Conservation (phyloP, 1,140 invertebrate genomes). For the Drosophila hydei region DNA sequence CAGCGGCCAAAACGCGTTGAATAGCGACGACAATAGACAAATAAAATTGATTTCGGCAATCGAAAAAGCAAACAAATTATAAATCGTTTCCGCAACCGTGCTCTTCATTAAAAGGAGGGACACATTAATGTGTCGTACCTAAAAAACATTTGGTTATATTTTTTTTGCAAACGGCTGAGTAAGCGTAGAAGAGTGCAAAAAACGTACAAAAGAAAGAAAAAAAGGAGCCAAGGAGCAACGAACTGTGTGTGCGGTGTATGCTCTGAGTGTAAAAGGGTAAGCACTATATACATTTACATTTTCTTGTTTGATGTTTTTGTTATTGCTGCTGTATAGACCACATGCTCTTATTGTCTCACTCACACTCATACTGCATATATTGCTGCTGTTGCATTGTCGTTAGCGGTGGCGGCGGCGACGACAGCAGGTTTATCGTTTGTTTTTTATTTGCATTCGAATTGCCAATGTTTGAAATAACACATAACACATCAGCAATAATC, state of each 20-base stretch:
- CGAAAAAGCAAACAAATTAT: constrained; percentile 41
- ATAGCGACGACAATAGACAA: constrained; percentile 44
- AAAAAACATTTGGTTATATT: constrained; percentile 50
- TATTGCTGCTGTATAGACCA: constrained; percentile 43
- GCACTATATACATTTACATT: constrained; percentile 59
- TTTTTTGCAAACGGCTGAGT: constrained; percentile 69
- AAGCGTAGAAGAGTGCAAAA: constrained; percentile 73
- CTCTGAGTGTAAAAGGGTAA: constrained; percentile 73
- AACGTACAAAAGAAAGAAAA: constrained; percentile 54
- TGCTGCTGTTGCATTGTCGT: constrained; percentile 56
- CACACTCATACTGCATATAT: constrained; percentile 10
- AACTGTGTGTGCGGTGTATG: constrained; percentile 71
- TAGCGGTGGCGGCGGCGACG: constrained; percentile 21
- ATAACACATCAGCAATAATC: constrained; percentile 10
- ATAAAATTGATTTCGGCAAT: constrained; percentile 35
- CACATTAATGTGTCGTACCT: constrained; percentile 42
- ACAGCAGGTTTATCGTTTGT: constrained; percentile 61
- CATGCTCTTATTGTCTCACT: constrained; percentile 53
- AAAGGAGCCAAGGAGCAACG: constrained; percentile 78
- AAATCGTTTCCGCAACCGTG: constrained; percentile 29
- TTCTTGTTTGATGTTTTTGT: constrained; percentile 47
- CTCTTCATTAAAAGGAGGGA: constrained; percentile 33
- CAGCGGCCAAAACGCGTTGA: constrained; percentile 47
- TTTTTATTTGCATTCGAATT: constrained; percentile 32
- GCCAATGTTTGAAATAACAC: constrained; percentile 22